Evolutionary conservation across 2,797 vertebrate species (phyloP).

Genomic region (Atherinosoma microstoma): DNA sequence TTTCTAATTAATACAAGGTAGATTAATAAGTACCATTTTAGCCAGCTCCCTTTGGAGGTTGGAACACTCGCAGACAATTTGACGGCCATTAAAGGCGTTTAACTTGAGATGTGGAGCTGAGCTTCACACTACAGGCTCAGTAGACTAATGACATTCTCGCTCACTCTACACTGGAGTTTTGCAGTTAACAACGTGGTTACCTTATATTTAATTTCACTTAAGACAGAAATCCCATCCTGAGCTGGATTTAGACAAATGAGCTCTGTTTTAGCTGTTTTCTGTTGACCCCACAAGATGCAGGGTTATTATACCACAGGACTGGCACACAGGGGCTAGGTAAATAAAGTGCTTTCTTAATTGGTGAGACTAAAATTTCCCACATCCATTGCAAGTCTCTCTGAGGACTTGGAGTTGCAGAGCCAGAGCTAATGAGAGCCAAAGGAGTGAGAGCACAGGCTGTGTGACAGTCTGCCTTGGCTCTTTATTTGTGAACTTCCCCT

Average conservation of each 20-base stretch:
- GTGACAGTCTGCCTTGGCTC: conserved; percentile 61
- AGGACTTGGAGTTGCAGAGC: conserved; percentile 52
- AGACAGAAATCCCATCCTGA: conserved; percentile 38
- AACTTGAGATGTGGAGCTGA: conserved; percentile 22
- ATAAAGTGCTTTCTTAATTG: conserved; percentile 70
- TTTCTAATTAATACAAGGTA: conserved; percentile 78
- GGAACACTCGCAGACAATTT: conserved; percentile 47
- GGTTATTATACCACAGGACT: conserved; percentile 40
- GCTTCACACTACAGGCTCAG: conserved; percentile 27
- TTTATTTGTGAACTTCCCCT: conserved; percentile 73
- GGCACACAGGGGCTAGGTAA: conserved; percentile 53
- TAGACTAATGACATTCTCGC: conserved; percentile 53
- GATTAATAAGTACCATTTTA: conserved; percentile 67
- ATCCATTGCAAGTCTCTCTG: conserved; percentile 50
- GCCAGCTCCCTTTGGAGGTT: conserved; percentile 51
- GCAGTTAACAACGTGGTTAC: conserved; percentile 34
- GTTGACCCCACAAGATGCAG: conserved; percentile 35
- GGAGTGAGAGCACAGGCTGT: conserved; percentile 60
- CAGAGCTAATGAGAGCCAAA: conserved; percentile 72
- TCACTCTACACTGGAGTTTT: conserved; percentile 25
- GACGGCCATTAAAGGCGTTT: conserved; percentile 44
- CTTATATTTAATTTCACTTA: conserved; percentile 53
- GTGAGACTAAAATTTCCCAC: conserved; percentile 63
- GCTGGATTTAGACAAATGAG: conserved; percentile 59
- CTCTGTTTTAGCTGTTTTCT: conserved; percentile 13